Conservation (phyloP, 2,888 invertebrate species). For the Synergus laeviventris region DNA sequence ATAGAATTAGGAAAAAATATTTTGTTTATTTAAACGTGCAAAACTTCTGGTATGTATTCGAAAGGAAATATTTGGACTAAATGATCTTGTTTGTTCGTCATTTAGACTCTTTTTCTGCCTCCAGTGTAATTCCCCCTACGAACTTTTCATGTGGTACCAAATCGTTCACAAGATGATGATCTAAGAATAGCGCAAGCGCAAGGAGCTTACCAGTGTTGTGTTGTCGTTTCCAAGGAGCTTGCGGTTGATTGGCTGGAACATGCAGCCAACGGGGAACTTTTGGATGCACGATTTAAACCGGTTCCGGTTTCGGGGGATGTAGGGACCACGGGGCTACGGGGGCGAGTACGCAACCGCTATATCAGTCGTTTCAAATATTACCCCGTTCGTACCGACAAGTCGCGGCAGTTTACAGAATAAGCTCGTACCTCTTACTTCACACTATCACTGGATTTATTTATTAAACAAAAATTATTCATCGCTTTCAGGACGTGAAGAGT, state of each 20-base stretch:
- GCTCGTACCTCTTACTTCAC: constrained; percentile 40
- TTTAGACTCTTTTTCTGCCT: background rate
- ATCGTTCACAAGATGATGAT: constrained; percentile 7
- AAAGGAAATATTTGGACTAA: background rate
- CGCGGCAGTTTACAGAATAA: constrained; percentile 60
- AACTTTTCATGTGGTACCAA: background rate
- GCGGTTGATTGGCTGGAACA: constrained; percentile 50
- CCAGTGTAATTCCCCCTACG: background rate
- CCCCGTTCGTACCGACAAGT: constrained; percentile 57
- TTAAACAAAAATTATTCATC: constrained; percentile 2
- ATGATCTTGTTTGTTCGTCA: background rate
- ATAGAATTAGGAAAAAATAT: too few species aligned
- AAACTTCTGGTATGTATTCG: background rate
- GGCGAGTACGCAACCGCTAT: constrained; percentile 71
- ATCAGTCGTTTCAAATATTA: constrained; percentile 72
- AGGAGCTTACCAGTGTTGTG: constrained; percentile 49
- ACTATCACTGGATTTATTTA: constrained; percentile 36
- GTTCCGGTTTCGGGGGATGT: constrained; percentile 41
- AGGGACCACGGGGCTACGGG: constrained; percentile 44
- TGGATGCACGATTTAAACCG: constrained; percentile 46
- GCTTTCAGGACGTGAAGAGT: background rate
- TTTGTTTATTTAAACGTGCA: too few species aligned
- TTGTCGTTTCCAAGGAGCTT: constrained; percentile 50
- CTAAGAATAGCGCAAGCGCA: constrained; percentile 40
- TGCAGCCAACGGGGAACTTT: constrained; percentile 47